phyloP scores from a whole-genome alignment of 2,888 invertebrate genomes.

The Tachina grossa region DNA sequence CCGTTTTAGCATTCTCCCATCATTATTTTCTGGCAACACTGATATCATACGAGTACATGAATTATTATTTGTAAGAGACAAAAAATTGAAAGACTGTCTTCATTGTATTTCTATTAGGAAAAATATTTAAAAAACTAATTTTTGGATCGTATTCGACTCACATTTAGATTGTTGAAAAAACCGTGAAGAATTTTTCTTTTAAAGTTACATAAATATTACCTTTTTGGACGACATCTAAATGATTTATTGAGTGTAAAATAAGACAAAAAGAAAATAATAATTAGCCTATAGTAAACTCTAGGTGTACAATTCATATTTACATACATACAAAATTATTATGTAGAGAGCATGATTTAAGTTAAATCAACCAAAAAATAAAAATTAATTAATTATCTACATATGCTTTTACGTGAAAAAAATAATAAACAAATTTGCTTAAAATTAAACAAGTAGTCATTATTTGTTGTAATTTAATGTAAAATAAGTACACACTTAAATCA shows the following conservation, averaged over 20 bases:
- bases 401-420: slow-evolving; percentile 60
- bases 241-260: slow-evolving; percentile 5
- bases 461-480: slow-evolving; percentile 38
- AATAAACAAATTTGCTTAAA: slow-evolving; percentile 42
- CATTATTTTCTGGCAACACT: too few relatives aligned
- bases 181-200: too few relatives aligned
- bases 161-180: too few relatives aligned
- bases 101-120: too few relatives aligned
- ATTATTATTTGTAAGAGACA: too few relatives aligned
- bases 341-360: slow-evolving; percentile 64
- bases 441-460: slow-evolving; percentile 26
- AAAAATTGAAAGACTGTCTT: too few relatives aligned
- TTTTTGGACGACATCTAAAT: slow-evolving; percentile 14
- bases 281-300: slow-evolving; percentile 65
- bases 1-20: too few relatives aligned
- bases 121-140: too few relatives aligned
- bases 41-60: too few relatives aligned
- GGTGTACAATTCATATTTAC: slow-evolving; percentile 69
- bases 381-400: slow-evolving; percentile 36
- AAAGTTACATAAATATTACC: neutral
- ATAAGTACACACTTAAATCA: neutral
- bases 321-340: slow-evolving; percentile 65
- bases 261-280: slow-evolving; percentile 15
- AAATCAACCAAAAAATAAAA: slow-evolving; percentile 33
- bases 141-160: too few relatives aligned